Conservation (phyloP, 2,797 vertebrate genomes). For the Coregonus suidteri region DNA sequence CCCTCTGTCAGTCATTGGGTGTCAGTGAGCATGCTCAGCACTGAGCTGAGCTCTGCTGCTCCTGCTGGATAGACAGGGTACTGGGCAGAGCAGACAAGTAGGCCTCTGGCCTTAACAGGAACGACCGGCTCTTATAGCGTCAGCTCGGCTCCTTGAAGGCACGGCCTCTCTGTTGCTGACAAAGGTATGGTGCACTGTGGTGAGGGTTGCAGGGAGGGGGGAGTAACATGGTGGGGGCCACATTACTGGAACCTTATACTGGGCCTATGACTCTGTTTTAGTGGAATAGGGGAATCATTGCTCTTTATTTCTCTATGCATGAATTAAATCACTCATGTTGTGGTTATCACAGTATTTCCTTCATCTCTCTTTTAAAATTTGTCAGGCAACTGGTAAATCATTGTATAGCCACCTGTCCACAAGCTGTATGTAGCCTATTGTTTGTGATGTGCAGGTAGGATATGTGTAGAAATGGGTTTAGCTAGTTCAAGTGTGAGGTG, state of each 20-base stretch:
- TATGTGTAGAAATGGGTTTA: background rate
- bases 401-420: background rate
- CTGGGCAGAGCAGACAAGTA: slow-evolving; percentile 5
- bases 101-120: slow-evolving; percentile 35
- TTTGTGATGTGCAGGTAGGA: background rate
- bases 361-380: background rate
- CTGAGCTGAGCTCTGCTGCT: slow-evolving; percentile 5
- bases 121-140: slow-evolving; percentile 10
- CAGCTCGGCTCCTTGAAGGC: slow-evolving; percentile 7
- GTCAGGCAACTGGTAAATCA: background rate
- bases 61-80: background rate
- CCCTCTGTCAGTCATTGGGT: slow-evolving; percentile 6
- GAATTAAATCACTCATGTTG: background rate
- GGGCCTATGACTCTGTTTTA: background rate
- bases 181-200: slow-evolving; percentile 21
- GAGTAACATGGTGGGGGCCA: background rate
- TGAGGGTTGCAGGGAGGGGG: background rate
- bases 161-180: slow-evolving; percentile 9
- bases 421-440: background rate
- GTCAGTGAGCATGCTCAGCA: slow-evolving; percentile 45
- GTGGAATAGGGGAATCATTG: background rate
- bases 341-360: background rate
- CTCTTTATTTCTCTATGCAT: background rate
- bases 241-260: background rate
- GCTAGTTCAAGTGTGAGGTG: background rate